phyloP scores from a whole-genome alignment of 2,797 vertebrate species.

The Mus minutoides region DNA sequence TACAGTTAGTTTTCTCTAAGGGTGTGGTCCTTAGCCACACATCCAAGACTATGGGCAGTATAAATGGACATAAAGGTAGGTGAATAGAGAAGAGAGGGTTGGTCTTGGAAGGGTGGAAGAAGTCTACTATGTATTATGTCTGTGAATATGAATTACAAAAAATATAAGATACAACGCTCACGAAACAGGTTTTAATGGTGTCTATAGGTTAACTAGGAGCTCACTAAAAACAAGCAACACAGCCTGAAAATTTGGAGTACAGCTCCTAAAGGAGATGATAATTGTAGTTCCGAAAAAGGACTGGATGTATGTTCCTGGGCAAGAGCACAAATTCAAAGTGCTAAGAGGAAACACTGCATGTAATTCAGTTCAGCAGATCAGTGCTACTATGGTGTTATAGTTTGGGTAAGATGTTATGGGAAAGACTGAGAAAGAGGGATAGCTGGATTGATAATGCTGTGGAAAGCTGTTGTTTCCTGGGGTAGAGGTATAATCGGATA shows the following conservation, averaged over 20 bases:
- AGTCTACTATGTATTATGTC: not conserved
- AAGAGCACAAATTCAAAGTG: not conserved
- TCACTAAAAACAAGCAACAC: not conserved
- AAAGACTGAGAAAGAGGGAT: not conserved
- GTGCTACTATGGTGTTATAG: not conserved
- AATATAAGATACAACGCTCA: not conserved
- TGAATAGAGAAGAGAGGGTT: not conserved
- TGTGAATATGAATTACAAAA: not conserved
- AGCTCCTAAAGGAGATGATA: not conserved
- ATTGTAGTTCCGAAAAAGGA: constrained; percentile 2
- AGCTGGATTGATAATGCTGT: not conserved
- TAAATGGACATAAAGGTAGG: not conserved
- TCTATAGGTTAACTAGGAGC: not conserved
- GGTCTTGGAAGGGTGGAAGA: not conserved
- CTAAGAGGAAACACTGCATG: not conserved
- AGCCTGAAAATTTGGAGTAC: not conserved
- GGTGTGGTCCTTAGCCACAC: not conserved
- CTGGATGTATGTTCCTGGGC: not conserved
- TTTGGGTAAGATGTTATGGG: not conserved
- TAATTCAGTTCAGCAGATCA: not conserved
- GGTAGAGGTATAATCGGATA: not conserved
- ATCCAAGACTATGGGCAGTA: not conserved
- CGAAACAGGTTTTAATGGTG: not conserved
- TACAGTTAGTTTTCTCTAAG: not conserved
- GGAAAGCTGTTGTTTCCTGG: not conserved